Conservation (phyloP, 2,113 vertebrate species). For the Phrynosoma platyrhinos region DNA sequence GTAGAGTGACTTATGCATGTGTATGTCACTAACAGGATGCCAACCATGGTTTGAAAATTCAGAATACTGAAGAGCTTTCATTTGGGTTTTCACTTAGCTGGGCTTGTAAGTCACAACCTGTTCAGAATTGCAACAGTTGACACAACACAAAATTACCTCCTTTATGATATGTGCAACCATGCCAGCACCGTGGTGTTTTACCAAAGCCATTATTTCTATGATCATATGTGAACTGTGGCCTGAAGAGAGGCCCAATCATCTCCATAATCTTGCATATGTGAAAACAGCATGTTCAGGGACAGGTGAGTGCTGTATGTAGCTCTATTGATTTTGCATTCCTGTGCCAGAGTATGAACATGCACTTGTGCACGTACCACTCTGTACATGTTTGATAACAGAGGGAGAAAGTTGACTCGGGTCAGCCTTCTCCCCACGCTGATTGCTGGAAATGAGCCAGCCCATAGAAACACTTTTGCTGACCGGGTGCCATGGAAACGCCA, state of each 20-base stretch:
- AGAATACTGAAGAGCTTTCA: background rate
- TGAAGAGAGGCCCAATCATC: background rate
- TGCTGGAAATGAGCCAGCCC: background rate
- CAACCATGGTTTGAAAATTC: background rate
- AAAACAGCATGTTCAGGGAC: background rate
- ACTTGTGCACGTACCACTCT: too few species aligned
- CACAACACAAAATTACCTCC: background rate
- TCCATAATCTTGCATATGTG: background rate
- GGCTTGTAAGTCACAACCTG: background rate
- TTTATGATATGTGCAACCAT: background rate
- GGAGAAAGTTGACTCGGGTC: background rate
- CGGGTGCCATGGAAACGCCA: conserved; percentile 77
- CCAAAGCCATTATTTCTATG: too few species aligned
- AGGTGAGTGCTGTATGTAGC: too few species aligned
- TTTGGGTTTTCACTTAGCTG: background rate
- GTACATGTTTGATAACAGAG: background rate
- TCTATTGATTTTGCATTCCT: background rate
- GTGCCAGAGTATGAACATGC: background rate
- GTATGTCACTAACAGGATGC: too few species aligned
- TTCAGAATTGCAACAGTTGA: background rate
- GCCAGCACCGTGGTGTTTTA: background rate
- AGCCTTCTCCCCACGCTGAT: fast-evolving
- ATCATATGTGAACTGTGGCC: background rate
- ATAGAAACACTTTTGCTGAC: conserved; percentile 57
- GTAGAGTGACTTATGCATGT: too few species aligned